Evolutionary conservation across 2,888 invertebrate species (phyloP).

Genomic region (Trichopria drosophilae): DNA sequence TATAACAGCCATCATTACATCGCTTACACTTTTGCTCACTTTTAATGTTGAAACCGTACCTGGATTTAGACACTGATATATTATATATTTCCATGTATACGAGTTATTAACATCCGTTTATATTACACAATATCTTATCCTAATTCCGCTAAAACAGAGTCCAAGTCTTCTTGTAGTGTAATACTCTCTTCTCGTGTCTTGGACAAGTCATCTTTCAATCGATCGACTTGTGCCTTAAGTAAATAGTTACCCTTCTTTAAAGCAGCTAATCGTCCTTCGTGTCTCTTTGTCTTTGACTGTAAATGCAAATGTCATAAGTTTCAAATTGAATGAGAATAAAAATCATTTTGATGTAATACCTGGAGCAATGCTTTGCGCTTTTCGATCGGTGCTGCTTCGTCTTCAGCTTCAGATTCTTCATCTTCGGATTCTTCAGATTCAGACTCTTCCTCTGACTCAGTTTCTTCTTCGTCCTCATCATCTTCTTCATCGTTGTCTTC

Average conservation of each 20-base stretch:
- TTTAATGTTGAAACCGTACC: too few species aligned
- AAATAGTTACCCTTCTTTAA: slow-evolving; percentile 87
- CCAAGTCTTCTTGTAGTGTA: slow-evolving; percentile 78
- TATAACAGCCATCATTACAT: slow-evolving; percentile 28
- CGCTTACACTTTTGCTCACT: slow-evolving; percentile 38
- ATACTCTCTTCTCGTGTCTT: slow-evolving; percentile 81
- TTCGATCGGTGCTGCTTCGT: slow-evolving; percentile 64
- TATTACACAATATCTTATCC: slow-evolving; percentile 62
- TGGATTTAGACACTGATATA: background rate
- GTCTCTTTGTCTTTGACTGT: slow-evolving; percentile 67
- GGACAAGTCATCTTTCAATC: slow-evolving; percentile 81
- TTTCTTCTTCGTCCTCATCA: slow-evolving; percentile 63
- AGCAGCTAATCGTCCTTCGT: slow-evolving; percentile 77
- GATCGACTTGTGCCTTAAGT: slow-evolving; percentile 84
- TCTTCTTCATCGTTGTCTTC: slow-evolving; percentile 73
- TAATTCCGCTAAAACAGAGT: slow-evolving; percentile 82
- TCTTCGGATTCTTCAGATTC: slow-evolving; percentile 55
- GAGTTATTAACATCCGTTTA: slow-evolving; percentile 12
- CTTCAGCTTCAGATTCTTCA: slow-evolving; percentile 68
- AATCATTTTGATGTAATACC: slow-evolving; percentile 24
- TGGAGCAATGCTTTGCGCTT: slow-evolving; percentile 51
- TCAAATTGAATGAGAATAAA: background rate
- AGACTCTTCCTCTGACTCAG: slow-evolving; percentile 58
- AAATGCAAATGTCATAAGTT: background rate
- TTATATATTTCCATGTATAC: background rate